A percentile compares a stretch with the other conserved stretches of the same genome.
phyloP scores from a whole-genome alignment of 2,888 invertebrate genomes.

The Xanthorhoe spadicearia region DNA sequence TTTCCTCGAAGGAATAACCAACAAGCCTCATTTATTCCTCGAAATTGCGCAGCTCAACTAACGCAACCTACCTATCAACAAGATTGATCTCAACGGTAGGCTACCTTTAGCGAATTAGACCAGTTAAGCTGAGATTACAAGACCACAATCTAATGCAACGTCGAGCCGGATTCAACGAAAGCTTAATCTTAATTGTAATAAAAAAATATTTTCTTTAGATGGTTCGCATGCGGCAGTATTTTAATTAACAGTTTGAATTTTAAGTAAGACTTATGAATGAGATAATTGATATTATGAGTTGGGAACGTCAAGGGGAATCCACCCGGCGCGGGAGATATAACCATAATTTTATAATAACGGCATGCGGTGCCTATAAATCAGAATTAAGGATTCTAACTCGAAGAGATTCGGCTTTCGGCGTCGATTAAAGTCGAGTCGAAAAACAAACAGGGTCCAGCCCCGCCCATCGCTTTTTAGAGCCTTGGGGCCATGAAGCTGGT shows the following conservation, averaged over 20 bases:
- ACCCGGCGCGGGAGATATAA: conserved; percentile 63
- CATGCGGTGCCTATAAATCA: conserved; percentile 79
- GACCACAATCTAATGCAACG: conserved; percentile 18
- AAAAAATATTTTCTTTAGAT: conserved; percentile 25
- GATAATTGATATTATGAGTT: conserved; percentile 80
- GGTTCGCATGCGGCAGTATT: conserved; percentile 45
- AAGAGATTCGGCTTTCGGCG: conserved; percentile 69
- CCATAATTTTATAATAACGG: conserved; percentile 75
- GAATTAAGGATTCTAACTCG: conserved; percentile 75
- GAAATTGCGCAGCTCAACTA: conserved; percentile 55
- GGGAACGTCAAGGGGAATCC: conserved; percentile 70
- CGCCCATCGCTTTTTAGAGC: conserved; percentile 57
- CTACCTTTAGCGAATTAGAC: conserved; percentile 32
- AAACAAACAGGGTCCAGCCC: conserved; percentile 74
- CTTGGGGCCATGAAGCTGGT: conserved; percentile 60
- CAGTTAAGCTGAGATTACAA: conserved; percentile 22
- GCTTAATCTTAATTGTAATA: conserved; percentile 14
- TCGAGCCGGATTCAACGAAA: conserved; percentile 21
- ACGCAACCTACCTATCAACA: conserved; percentile 51
- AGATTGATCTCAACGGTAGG: conserved; percentile 51
- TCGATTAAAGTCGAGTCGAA: conserved; percentile 74
- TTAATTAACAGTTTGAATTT: conserved; percentile 59
- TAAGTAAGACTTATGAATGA: conserved; percentile 70
- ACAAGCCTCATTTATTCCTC: conserved; percentile 57
- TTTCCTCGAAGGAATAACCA: conserved; percentile 61